A percentile compares a stretch with the other conserved stretches of the same genome.
phyloP scores from a whole-genome alignment of 2,113 vertebrate species.

The Lepus americanus region DNA sequence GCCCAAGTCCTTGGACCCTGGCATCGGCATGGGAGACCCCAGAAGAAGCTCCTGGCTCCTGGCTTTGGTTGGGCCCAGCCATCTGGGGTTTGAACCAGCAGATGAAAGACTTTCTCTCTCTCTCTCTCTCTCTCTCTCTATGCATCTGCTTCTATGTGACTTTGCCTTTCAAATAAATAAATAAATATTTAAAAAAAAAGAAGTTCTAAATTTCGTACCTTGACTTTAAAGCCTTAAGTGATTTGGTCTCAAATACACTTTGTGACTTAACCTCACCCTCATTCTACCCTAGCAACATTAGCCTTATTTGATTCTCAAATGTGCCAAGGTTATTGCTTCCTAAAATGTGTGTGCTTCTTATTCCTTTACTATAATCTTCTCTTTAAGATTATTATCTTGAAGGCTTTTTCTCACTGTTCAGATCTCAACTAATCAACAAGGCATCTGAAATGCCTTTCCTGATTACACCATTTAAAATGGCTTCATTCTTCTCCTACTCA shows the following conservation, averaged over 20 bases:
- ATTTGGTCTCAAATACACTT: not conserved
- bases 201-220: not conserved
- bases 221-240: not conserved
- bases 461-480: not conserved
- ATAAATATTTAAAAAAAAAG: not conserved
- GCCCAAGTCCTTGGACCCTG: no score
- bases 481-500: not conserved
- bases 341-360: not conserved
- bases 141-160: no score
- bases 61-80: no score
- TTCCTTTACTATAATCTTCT: not conserved
- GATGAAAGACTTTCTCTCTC: no score
- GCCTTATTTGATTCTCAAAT: not conserved
- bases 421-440: not conserved
- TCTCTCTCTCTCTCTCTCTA: no score
- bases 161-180: no score
- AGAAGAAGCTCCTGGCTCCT: no score
- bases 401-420: not conserved
- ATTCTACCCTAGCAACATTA: not conserved
- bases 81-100: no score
- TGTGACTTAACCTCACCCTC: not conserved
- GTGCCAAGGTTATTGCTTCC: not conserved
- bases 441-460: not conserved
- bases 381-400: not conserved
- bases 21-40: no score